Conservation (phyloP, 2,888 invertebrate species). For the Cheilosia urbana region DNA sequence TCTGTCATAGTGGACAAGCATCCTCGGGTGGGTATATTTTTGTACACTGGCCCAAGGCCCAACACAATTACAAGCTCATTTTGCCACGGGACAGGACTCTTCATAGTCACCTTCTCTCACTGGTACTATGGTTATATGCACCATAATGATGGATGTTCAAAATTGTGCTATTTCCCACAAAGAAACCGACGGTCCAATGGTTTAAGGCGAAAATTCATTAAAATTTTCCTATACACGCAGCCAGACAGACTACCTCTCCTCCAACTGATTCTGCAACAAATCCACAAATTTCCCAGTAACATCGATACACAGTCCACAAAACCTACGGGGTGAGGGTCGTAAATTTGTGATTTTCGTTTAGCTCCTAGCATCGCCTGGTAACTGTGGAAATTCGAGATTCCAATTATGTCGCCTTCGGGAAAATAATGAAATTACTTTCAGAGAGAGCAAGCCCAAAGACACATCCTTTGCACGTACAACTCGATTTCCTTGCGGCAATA, state of each 20-base stretch:
- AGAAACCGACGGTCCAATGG: conserved; percentile 32
- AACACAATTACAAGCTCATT: conserved; percentile 20
- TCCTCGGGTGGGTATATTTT: conserved; percentile 2
- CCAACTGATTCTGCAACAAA: conserved; percentile 24
- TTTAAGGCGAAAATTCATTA: conserved; percentile 61
- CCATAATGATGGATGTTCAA: neutral
- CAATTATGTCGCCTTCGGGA: conserved; percentile 30
- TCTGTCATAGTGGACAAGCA: conserved; percentile 6
- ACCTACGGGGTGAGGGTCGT: conserved; percentile 23
- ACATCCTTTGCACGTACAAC: neutral
- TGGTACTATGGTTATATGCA: neutral
- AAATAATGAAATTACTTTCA: conserved; percentile 44
- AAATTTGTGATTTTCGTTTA: conserved; percentile 29
- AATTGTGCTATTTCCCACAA: conserved; percentile 31
- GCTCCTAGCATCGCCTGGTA: conserved; percentile 13
- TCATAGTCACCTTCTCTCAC: conserved; percentile 16
- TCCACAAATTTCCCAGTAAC: conserved; percentile 20
- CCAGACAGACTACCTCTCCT: neutral
- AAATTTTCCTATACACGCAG: conserved; percentile 17
- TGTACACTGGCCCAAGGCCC: neutral
- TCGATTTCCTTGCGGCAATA: neutral
- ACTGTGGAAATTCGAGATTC: conserved; percentile 10
- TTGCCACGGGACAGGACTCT: conserved; percentile 9
- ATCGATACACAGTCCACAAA: conserved; percentile 40
- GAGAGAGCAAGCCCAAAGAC: neutral